phyloP scores from a whole-genome alignment of 2,797 vertebrate genomes.

The Muscicapa comitata region DNA sequence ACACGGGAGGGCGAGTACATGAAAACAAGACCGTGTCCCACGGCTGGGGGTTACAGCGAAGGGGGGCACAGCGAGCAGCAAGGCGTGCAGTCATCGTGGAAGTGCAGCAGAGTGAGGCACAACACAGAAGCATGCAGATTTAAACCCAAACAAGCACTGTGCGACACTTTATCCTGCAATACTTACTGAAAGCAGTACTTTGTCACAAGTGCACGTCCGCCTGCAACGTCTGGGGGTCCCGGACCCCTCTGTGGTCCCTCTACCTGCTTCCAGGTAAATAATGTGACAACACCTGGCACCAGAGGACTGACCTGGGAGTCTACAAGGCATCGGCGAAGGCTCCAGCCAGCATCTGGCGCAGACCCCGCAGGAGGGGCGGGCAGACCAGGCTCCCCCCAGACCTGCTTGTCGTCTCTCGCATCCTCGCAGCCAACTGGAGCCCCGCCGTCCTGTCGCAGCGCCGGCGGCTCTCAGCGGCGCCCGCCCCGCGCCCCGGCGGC shows the following conservation, averaged over 20 bases:
- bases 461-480: neutral
- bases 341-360: conserved; percentile 4
- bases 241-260: neutral
- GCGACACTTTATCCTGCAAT: neutral
- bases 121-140: neutral
- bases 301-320: conserved; percentile 7
- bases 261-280: neutral
- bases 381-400: neutral
- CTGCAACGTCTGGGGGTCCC: neutral
- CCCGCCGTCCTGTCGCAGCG: neutral
- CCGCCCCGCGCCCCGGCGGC: neutral
- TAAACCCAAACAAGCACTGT: neutral
- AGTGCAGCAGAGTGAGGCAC: neutral
- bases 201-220: neutral
- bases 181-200: neutral
- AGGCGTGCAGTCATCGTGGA: accelerated
- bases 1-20: neutral
- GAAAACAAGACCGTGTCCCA: neutral
- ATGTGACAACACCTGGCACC: neutral
- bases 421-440: neutral
- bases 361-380: neutral
- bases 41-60: neutral
- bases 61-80: neutral
- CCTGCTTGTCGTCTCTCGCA: neutral
- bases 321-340: neutral